Evolutionary conservation across 2,888 invertebrate species (phyloP), one percentile per base, ranked within the genome.

Genomic region (Campopleginae sp.): DNA sequence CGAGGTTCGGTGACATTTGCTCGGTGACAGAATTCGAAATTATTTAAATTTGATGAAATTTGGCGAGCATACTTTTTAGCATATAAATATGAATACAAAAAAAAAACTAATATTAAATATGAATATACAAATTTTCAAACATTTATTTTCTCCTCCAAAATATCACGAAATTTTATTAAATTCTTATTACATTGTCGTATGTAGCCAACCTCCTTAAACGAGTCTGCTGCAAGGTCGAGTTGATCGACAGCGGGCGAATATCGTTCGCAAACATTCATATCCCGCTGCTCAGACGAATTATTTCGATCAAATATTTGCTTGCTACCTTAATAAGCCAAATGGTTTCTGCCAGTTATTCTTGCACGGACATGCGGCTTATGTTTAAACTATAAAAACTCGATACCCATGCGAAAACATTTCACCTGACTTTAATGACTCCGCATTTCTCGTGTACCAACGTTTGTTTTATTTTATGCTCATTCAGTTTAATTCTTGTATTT

Each of bases 281-380:
- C 61, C 38, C 3, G 63, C 31, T 17, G 63, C 42, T 44, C 58
- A 23, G 66, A 44, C 61, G 70, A 68, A 78, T 85, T 68, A 84
- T 80, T 77, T 44, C 19, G 17, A 48, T 81, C 74, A 81, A 85
- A 81, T 81, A 85, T 85, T 85, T 78, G 74, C 81, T 23, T 17
- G 14, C 72, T 58, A 23, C 23, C 17, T 58, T 58, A 65, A 42
- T 76, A 58, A 80, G 61, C 48, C 63, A 19, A 58, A 58, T 42
- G 17, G n/a, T 54, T 23, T 51, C 63, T 70, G 63, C 63, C 75
- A 63, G 44, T 80, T 75, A 38, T 68, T 5, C 66, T 58, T 23
- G 12, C 54, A 42, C 17, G 46, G 70, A 23, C 27, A 46, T 31
- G n/a, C n/a, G 33, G n/a, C 6, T n/a, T n/a, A n/a, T 14, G 23